Percentiles rank a stretch among this genome's conserved stretches.
Evolutionary conservation across 2,888 invertebrate genomes (phyloP).

Genomic region (Dendrolimus pini): DNA sequence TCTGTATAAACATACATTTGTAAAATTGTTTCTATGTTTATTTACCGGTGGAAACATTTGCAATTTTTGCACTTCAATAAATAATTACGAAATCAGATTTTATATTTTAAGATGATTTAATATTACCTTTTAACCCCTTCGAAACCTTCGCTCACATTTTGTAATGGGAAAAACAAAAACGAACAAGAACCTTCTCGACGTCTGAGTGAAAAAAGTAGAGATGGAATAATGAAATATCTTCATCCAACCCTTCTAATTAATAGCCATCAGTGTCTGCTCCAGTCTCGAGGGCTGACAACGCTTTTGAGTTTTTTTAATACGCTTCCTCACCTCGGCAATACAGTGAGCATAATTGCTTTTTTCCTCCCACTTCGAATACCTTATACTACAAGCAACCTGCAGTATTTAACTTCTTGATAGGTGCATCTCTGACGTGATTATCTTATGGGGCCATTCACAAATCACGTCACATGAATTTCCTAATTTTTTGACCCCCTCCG

Average conservation of each 20-base stretch:
- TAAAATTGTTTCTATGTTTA: too few relatives aligned
- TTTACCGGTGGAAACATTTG: too few relatives aligned
- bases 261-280: conserved; percentile 73
- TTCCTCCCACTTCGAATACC: conserved; percentile 20
- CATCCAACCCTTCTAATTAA: conserved; percentile 75
- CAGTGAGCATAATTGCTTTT: conserved; percentile 71
- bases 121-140: not conserved
- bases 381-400: not conserved
- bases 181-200: conserved; percentile 18
- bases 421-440: too few relatives aligned
- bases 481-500: too few relatives aligned
- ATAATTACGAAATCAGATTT: too few relatives aligned
- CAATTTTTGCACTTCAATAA: too few relatives aligned
- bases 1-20: too few relatives aligned
- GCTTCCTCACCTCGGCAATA: conserved; percentile 72
- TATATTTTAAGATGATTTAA: too few relatives aligned
- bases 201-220: conserved; percentile 33
- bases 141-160: conserved; percentile 7
- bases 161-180: conserved; percentile 13
- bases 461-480: too few relatives aligned
- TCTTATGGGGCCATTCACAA: too few relatives aligned
- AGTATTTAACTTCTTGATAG: too few relatives aligned
- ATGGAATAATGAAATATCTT: conserved; percentile 72
- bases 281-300: conserved; percentile 65
- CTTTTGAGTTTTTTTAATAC: conserved; percentile 73